Conservation (phyloP, 2,113 vertebrate genomes). For the Scytalopus superciliaris region DNA sequence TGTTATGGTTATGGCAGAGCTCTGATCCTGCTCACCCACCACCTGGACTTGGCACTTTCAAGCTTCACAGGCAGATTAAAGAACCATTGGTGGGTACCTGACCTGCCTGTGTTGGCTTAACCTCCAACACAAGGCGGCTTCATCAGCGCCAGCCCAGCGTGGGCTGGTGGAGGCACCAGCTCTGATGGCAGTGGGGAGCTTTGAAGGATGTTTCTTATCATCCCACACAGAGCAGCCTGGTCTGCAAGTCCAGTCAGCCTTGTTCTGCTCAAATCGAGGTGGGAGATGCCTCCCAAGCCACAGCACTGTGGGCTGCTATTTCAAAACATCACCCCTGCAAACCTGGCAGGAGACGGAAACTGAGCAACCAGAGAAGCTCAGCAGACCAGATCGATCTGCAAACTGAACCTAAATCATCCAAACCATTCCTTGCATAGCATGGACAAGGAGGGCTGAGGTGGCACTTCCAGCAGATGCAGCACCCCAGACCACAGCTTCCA, state of each 20-base stretch:
- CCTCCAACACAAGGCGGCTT: background rate
- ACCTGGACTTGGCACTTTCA: background rate
- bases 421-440: background rate
- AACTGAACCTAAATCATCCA: background rate
- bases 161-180: background rate
- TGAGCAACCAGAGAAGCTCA: background rate
- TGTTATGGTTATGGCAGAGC: background rate
- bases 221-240: accelerated
- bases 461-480: background rate
- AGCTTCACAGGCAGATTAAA: background rate
- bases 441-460: background rate
- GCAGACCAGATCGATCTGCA: background rate
- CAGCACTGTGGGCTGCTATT: background rate
- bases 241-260: background rate
- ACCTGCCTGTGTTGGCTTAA: background rate
- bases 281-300: conserved; percentile 11
- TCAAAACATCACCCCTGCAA: background rate
- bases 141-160: accelerated
- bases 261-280: background rate
- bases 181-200: background rate
- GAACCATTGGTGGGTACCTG: background rate
- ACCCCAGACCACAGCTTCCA: background rate
- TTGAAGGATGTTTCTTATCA: background rate
- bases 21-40: background rate
- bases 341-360: background rate